phyloP scores from a whole-genome alignment of 2,888 invertebrate genomes.

The Parnassius apollo region DNA sequence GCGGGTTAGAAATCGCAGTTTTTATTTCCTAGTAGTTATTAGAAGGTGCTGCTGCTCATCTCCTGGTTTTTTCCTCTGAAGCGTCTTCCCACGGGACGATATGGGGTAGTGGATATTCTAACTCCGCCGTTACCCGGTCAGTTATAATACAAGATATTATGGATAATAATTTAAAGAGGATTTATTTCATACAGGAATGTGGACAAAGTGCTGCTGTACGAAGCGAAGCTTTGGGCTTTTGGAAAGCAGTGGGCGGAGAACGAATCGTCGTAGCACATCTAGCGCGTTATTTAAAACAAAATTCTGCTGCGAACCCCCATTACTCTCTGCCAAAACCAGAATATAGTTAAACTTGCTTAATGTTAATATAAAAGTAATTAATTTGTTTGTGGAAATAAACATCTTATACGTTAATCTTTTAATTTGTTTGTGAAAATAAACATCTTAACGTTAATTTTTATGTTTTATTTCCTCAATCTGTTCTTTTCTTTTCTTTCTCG shows the following conservation, averaged over 20 bases:
- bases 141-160: too few species aligned
- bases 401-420: not conserved
- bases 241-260: constrained; percentile 57
- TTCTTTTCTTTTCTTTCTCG: too few species aligned
- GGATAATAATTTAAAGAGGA: too few species aligned
- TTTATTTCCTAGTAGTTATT: too few species aligned
- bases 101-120: too few species aligned
- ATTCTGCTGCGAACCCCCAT: constrained; percentile 54
- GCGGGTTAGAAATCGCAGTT: too few species aligned
- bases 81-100: too few species aligned
- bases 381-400: not conserved
- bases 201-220: constrained; percentile 51
- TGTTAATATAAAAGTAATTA: too few species aligned
- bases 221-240: constrained; percentile 45
- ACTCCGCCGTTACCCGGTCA: too few species aligned
- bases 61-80: too few species aligned
- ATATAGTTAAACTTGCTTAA: constrained; percentile 25
- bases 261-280: constrained; percentile 49
- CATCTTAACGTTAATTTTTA: not conserved
- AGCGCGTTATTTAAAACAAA: constrained; percentile 46
- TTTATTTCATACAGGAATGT: constrained; percentile 51
- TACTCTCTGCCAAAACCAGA: constrained; percentile 48
- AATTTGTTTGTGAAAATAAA: not conserved
- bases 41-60: too few species aligned
- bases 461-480: too few species aligned